These are phyloP conservation scores for Connochaetes taurinus DNA, from an alignment of 2,113 vertebrate genomes.

Conservation along the genomic window DNA sequence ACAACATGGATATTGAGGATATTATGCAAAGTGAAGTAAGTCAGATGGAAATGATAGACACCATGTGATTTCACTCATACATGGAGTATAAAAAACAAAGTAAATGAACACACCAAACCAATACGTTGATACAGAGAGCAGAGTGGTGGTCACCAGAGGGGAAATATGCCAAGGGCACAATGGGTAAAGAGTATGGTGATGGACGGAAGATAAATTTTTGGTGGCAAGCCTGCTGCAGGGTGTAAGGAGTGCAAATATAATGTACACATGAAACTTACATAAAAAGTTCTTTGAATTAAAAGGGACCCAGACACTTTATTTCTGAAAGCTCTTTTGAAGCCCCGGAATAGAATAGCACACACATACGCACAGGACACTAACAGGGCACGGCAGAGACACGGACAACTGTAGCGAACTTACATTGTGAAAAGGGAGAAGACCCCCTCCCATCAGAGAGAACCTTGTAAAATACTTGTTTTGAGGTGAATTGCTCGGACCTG, in stretches of 20 bases:
- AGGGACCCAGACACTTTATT: neutral
- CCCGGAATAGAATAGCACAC: neutral
- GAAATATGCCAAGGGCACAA: neutral
- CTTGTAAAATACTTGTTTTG: neutral
- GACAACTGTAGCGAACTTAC: neutral
- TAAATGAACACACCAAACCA: neutral
- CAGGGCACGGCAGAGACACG: neutral
- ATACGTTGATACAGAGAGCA: neutral
- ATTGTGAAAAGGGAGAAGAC: neutral
- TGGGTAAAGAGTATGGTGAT: neutral
- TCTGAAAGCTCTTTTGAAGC: neutral
- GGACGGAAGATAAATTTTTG: neutral
- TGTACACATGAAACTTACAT: neutral
- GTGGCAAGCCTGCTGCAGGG: neutral
- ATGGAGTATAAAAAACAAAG: neutral
- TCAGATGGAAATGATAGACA: neutral
- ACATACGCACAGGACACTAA: neutral
- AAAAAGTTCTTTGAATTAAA: neutral
- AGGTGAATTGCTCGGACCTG: neutral
- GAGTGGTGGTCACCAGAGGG: neutral
- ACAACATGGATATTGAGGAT: neutral
- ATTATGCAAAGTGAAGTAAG: neutral
- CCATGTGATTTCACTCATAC: neutral
- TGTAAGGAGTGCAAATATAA: neutral
- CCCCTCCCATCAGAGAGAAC: rapidly evolving